Percentiles rank a stretch among this genome's conserved stretches.
Evolutionary conservation across 2,888 invertebrate genomes (phyloP).

Genomic region (Periphyllus acericola): DNA sequence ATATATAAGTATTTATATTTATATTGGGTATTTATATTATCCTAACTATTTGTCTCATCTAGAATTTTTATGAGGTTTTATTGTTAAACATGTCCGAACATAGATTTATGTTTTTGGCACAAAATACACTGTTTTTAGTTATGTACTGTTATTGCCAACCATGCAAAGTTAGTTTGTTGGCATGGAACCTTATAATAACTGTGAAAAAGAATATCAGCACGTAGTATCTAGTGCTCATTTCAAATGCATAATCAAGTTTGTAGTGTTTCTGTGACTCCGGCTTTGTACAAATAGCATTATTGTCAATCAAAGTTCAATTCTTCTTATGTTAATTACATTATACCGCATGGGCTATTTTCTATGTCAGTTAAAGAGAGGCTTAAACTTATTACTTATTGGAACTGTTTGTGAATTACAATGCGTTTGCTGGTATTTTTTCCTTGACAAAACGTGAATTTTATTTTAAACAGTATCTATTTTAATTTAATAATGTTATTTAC

Average conservation of each 20-base stretch:
- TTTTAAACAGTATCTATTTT: constrained; percentile 12
- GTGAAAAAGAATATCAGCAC: constrained; percentile 48
- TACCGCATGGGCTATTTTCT: not conserved
- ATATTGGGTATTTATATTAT: not conserved
- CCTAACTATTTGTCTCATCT: not conserved
- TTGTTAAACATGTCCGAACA: not conserved
- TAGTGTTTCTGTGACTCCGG: not conserved
- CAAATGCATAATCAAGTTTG: constrained; percentile 38
- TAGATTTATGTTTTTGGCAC: constrained; percentile 17
- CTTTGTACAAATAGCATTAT: constrained; percentile 43
- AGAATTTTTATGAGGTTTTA: not conserved
- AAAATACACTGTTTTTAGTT: not conserved
- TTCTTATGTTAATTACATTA: constrained; percentile 57
- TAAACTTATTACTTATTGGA: constrained; percentile 10
- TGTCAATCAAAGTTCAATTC: constrained; percentile 54
- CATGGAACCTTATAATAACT: constrained; percentile 36
- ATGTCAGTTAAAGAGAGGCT: not conserved
- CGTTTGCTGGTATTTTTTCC: not conserved
- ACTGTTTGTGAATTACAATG: not conserved
- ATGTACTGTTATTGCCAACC: constrained; percentile 7
- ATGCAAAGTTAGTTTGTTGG: constrained; percentile 36
- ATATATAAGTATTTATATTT: not conserved
- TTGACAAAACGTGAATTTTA: not conserved
- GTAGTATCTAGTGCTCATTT: constrained; percentile 32
- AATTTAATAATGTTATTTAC: constrained; percentile 23